Evolutionary conservation across 1,140 invertebrate genomes (phyloP), one percentile per base, ranked within the genome.

Genomic region (Microplitis mediator): DNA sequence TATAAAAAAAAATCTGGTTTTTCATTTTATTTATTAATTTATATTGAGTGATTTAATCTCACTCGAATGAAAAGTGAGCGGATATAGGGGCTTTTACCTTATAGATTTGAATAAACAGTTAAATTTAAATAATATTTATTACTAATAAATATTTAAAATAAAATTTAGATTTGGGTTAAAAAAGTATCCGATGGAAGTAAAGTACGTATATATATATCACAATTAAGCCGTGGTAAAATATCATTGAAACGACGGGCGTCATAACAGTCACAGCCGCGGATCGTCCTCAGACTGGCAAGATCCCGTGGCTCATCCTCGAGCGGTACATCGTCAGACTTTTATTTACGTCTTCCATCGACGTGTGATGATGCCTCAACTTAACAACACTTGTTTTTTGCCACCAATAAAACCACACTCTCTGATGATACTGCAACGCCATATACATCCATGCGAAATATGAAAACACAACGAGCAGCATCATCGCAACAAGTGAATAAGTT

Each of bases 121-220:
- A n/a, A n/a, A n/a, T n/a, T n/a, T 23, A 23, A 23, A 23, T 23
- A 23, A 2, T 23, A 72, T 75, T 31, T 63, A 66, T 66, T 72
- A 72, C 64, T 64, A 51, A 54, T 62, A 54, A 72, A 72, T 76
- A 74, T 69, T 74, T 69, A 68, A 52, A 73, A 69, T 73, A 71
- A 78, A 76, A 91, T 91, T 16, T 85, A 97, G 95, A 93, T 98
- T 79, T 97, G 92, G 91, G 94, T 98, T 3, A 95, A 97, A 79
- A 96, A 95, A 85, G 90, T 91, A 1, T 90, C 91, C 14, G 93
- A 97, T 78, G 92, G 92, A 66, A 89, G 87, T 68, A 96, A 97
- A 88, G 89, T 96, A 3, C 90, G 93, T 80, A 95, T 98, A 82
- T 94, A 92, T 81, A 89, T 95, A 65, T 91, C 92, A 6, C 93